A percentile compares a stretch with the other conserved stretches of the same genome.
Conservation (phyloP, 2,888 invertebrate species). For the Stictocephala bisonia region DNA sequence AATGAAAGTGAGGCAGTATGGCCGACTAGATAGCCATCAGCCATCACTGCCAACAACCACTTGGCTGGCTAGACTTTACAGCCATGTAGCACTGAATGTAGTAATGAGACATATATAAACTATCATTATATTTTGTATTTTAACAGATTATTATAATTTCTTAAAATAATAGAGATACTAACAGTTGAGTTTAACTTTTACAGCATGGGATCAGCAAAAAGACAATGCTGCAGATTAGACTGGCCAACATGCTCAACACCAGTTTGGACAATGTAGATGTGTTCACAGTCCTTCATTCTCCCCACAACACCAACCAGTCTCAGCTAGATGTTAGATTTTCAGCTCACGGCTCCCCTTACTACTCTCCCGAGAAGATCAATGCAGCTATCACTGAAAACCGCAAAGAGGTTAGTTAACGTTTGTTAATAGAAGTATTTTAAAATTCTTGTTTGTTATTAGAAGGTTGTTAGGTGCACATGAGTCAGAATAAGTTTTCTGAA, state of each 20-base stretch:
- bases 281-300: conserved; percentile 86
- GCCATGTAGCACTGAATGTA: too few species aligned
- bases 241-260: conserved; percentile 80
- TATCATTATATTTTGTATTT: background rate
- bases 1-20: too few species aligned
- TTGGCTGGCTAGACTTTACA: background rate
- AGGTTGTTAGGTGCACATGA: too few species aligned
- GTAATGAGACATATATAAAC: background rate
- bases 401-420: conserved; percentile 69
- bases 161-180: too few species aligned
- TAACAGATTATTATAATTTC: background rate
- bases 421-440: background rate
- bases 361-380: conserved; percentile 87
- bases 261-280: conserved; percentile 89
- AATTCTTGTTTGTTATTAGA: background rate
- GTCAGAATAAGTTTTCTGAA: conserved; percentile 33
- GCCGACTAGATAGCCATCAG: too few species aligned
- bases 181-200: conserved; percentile 36
- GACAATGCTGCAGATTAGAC: conserved; percentile 72
- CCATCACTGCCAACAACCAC: too few species aligned
- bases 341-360: conserved; percentile 95
- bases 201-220: conserved; percentile 76
- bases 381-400: conserved; percentile 82
- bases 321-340: conserved; percentile 90
- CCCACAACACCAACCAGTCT: conserved; percentile 66